These are phyloP conservation scores for Drosophila stalkeri DNA, from an alignment of 2,888 invertebrate genomes.

Conservation along the genomic window DNA sequence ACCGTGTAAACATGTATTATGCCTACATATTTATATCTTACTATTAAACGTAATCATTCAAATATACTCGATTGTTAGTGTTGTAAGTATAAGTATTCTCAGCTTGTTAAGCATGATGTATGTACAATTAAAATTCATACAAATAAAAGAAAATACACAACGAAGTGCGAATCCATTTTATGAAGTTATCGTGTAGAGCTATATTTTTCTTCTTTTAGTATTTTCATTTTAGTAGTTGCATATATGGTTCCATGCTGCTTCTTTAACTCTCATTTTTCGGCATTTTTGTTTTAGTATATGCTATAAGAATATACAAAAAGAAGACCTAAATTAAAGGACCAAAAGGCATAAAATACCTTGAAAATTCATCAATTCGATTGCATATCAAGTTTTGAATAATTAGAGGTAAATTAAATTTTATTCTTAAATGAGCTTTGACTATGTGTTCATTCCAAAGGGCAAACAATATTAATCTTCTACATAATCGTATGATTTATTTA, in stretches of 20 bases:
- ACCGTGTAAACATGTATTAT: conserved; percentile 49
- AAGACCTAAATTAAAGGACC: background rate
- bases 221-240: background rate
- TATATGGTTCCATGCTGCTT: background rate
- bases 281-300: background rate
- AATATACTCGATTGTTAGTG: conserved; percentile 43
- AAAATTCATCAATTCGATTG: background rate
- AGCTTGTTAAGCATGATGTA: conserved; percentile 30
- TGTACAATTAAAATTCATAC: conserved; percentile 32
- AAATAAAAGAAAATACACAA: conserved; percentile 18
- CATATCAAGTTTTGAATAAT: background rate
- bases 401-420: conserved; percentile 1
- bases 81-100: conserved; percentile 32
- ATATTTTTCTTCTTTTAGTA: background rate
- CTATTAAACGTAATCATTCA: conserved; percentile 50
- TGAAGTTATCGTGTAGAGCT: background rate
- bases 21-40: conserved; percentile 52
- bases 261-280: background rate
- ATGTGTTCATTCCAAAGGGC: background rate
- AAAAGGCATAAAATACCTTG: background rate
- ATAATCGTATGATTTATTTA: conserved; percentile 42
- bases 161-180: background rate
- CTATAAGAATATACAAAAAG: background rate
- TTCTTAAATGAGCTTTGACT: conserved; percentile 5
- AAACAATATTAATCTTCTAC: conserved; percentile 13